Evolutionary conservation across 2,113 vertebrate species (phyloP), one percentile per base, ranked within the genome.

Genomic region (Nothoprocta pentlandii): DNA sequence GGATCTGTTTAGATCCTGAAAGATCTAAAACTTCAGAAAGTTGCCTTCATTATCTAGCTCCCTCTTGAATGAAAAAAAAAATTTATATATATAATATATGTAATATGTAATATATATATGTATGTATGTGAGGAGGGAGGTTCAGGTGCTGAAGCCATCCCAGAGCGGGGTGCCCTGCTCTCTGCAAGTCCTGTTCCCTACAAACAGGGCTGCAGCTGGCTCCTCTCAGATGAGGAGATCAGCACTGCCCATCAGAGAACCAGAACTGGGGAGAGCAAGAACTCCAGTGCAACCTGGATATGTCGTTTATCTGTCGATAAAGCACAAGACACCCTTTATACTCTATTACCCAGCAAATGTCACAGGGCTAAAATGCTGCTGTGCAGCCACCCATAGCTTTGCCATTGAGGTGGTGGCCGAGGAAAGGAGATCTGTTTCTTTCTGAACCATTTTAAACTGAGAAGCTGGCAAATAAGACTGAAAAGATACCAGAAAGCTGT

Each of bases 281-380:
- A 81, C 28, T 16, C 1, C 8, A 41, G 32, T 34, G 3, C 11
- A 16, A 53, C 32, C 51, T 30, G 7, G 58, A 82, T 39, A 46
- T 46, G 51, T 69, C 2, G 4, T 87, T 69, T 91, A 20, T 56
- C 6, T 93, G 11, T 3, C 54, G 22, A 30, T 62, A 64, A 87
- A 61, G 21, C 23, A 68, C 2, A 19, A 78, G 42, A 22, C 28
- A 64, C 34, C 11, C 23, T 82, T 42, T 47, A 51, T 79, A 62
- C 0, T 0, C 0, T 4, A 8, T 32, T 79, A 8, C 22, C 19
- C 39, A 73, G 26, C 20, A 41, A 59, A 0, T 71, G 22, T 49
- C 84, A 5, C 53, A 36, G 0, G 68, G 20, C 56, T 32, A 80
- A 64, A 2, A 30, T 4, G 30, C 51, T 61, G 23, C 26, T 32